Evolutionary conservation across 2,797 vertebrate species (phyloP).

Genomic region (Lophius americanus): DNA sequence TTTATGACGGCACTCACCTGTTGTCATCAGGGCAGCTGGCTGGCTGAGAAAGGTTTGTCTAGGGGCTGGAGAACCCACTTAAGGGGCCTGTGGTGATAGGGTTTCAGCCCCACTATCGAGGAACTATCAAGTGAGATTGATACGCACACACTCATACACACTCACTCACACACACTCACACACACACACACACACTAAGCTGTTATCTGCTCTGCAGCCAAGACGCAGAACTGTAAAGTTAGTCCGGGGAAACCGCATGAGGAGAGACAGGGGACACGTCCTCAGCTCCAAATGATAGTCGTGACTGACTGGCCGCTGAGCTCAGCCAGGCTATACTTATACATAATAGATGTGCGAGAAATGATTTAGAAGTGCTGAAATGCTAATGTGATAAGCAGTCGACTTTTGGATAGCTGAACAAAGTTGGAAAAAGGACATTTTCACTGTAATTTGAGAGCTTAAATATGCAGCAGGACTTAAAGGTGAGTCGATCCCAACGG

Average conservation of each 20-base stretch:
- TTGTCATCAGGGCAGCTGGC: no score
- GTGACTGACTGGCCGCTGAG: slow-evolving; percentile 33
- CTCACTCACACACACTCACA: not conserved
- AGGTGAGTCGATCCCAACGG: slow-evolving; percentile 2
- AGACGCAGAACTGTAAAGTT: slow-evolving; percentile 47
- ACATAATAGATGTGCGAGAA: slow-evolving; percentile 59
- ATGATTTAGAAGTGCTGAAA: slow-evolving; percentile 6
- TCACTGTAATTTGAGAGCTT: slow-evolving; percentile 18
- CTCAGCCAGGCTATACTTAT: slow-evolving; percentile 49
- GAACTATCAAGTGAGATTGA: no score
- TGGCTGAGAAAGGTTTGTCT: no score
- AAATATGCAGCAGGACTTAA: slow-evolving; percentile 18
- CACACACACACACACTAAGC: not conserved
- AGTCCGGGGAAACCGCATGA: slow-evolving; percentile 47
- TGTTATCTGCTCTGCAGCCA: slow-evolving; percentile 47
- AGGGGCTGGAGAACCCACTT: no score
- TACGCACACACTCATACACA: no score
- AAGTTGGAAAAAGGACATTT: slow-evolving; percentile 10
- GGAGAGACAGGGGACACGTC: slow-evolving; percentile 63
- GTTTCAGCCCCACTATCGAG: no score
- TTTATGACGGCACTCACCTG: no score
- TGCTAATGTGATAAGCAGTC: slow-evolving; percentile 14
- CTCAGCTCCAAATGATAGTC: slow-evolving; percentile 55
- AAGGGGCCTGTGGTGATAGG: no score
- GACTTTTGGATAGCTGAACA: slow-evolving; percentile 7